Conservation (phyloP, 2,888 invertebrate species). For the Teinopalpus imperialis region DNA sequence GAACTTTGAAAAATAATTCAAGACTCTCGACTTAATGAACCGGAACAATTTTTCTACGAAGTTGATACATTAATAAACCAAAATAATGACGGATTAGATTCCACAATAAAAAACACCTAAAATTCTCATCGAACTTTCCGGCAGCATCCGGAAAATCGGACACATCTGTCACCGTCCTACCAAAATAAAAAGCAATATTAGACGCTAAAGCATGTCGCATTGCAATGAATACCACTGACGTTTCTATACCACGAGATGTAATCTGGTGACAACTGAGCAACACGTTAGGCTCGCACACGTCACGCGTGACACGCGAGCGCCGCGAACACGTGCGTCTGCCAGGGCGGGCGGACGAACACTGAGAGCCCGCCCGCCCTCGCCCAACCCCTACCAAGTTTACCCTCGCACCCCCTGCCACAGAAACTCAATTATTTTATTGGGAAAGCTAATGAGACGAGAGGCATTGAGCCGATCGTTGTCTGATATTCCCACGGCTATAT, state of each 20-base stretch:
- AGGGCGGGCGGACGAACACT: slow-evolving; percentile 68
- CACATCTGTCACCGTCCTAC: not conserved
- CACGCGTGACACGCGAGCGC: slow-evolving; percentile 35
- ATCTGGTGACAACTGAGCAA: slow-evolving; percentile 10
- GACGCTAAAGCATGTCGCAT: slow-evolving; percentile 2
- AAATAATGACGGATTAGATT: slow-evolving; percentile 8
- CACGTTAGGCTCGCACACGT: slow-evolving; percentile 22
- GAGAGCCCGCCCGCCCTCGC: slow-evolving; percentile 49
- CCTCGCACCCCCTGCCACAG: slow-evolving; percentile 51
- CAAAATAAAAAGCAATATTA: not conserved
- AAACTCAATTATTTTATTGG: slow-evolving; percentile 80
- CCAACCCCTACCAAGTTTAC: slow-evolving; percentile 42
- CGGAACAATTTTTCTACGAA: not conserved
- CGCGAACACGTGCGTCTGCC: slow-evolving; percentile 55
- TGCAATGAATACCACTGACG: slow-evolving; percentile 20
- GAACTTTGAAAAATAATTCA: too few species aligned
- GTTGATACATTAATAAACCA: not conserved
- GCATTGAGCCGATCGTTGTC: slow-evolving; percentile 55
- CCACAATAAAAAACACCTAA: slow-evolving; percentile 3
- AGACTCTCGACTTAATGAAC: too few species aligned
- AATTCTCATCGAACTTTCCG: not conserved
- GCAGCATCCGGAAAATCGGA: not conserved
- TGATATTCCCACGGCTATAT: slow-evolving; percentile 49
- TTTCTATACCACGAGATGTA: not conserved
- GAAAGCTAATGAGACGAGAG: slow-evolving; percentile 77